A percentile compares a stretch with the other conserved stretches of the same genome.
Evolutionary conservation across 2,888 invertebrate genomes (phyloP).

Genomic region (Nomada hirtipes): DNA sequence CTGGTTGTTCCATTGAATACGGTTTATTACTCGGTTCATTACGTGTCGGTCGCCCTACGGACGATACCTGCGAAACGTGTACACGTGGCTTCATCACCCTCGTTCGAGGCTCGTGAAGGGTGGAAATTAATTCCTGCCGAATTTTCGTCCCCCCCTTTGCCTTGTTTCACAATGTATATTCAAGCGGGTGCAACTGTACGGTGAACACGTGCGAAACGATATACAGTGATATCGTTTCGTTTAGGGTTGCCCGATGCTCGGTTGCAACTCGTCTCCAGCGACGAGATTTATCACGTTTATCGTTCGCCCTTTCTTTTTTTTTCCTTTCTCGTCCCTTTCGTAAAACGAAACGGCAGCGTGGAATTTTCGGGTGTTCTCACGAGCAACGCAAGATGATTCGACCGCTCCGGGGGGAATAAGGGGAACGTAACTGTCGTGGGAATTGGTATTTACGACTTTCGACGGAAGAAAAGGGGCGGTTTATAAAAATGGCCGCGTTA

Average conservation of each 20-base stretch:
- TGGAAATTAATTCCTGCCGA: conserved; percentile 17
- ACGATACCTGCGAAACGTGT: background rate
- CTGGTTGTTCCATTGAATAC: conserved; percentile 15
- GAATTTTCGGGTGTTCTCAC: background rate
- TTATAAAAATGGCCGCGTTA: background rate
- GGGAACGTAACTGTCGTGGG: background rate
- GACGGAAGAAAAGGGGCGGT: background rate
- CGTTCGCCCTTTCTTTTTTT: background rate
- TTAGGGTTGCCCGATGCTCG: background rate
- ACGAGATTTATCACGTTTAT: conserved; percentile 20
- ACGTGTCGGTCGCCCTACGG: background rate
- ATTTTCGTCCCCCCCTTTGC: background rate
- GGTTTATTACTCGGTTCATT: conserved; percentile 29
- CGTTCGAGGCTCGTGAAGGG: background rate
- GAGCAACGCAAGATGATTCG: no score
- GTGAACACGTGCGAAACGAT: background rate
- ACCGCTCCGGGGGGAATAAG: conserved; percentile 1
- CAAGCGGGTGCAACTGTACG: background rate
- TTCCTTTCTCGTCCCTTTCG: no score
- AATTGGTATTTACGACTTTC: conserved; percentile 39
- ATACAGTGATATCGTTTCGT: background rate
- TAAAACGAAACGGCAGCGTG: background rate
- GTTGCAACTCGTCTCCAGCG: background rate
- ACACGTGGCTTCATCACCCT: background rate
- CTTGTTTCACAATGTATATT: background rate